These are phyloP conservation scores for Coelogynopora nodosa DNA, from an alignment of 2,888 invertebrate genomes.

Conservation along the genomic window DNA sequence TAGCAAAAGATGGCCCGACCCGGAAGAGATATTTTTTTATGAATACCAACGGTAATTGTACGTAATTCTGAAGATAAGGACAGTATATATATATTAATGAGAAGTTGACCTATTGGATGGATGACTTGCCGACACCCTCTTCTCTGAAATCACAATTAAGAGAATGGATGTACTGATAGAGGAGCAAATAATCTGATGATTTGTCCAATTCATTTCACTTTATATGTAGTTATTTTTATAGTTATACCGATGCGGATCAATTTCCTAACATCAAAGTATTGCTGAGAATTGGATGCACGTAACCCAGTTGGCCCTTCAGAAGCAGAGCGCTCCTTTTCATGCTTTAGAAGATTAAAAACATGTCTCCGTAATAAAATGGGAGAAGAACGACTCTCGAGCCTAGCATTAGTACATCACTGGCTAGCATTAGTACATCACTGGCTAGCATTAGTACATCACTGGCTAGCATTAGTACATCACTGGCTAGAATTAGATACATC, in stretches of 20 bases:
- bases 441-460: too few relatives aligned
- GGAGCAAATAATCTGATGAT: not conserved
- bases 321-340: not conserved
- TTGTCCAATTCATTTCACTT: not conserved
- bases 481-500: not conserved
- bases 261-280: not conserved
- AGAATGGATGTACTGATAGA: not conserved
- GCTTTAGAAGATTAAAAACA: not conserved
- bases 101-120: not conserved
- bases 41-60: not conserved
- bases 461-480: too few relatives aligned
- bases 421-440: too few relatives aligned
- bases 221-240: not conserved
- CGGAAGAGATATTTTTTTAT: not conserved
- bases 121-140: not conserved
- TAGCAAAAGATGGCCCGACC: not conserved
- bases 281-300: not conserved
- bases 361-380: not conserved
- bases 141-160: not conserved
- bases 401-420: too few relatives aligned
- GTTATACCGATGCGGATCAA: not conserved
- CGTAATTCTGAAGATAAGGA: not conserved
- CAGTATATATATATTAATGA: not conserved
- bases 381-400: too few relatives aligned
- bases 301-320: not conserved